Conservation (phyloP, 1,140 invertebrate species). For the Asobara japonica region DNA sequence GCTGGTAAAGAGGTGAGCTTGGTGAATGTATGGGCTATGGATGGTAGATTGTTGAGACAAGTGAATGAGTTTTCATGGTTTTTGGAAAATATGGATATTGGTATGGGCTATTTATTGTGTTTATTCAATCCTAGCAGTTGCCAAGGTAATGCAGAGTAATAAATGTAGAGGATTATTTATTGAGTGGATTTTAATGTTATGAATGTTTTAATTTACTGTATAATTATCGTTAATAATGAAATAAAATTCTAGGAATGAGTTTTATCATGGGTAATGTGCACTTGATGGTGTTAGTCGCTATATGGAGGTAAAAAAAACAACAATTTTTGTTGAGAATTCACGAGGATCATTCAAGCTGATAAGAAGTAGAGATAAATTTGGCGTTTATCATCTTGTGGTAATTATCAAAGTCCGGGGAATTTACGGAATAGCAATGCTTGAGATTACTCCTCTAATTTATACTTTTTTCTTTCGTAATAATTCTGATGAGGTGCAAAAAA, state of each 20-base stretch:
- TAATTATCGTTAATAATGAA: background rate
- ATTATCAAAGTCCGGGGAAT: too few species aligned
- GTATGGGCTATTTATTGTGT: background rate
- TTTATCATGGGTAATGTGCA: background rate
- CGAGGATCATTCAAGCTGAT: too few species aligned
- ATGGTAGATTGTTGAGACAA: background rate
- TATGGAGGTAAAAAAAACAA: too few species aligned
- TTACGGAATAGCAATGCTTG: too few species aligned
- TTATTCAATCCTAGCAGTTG: background rate
- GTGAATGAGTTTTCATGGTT: background rate
- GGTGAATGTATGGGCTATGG: slow-evolving; percentile 34
- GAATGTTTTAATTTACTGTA: background rate
- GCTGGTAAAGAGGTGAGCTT: slow-evolving; percentile 46
- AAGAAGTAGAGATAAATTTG: too few species aligned
- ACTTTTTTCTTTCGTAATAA: too few species aligned
- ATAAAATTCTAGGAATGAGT: background rate
- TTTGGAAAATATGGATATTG: background rate
- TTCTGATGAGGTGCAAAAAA: too few species aligned
- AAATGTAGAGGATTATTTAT: background rate
- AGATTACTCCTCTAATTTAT: too few species aligned
- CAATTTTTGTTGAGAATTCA: too few species aligned
- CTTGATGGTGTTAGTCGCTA: too few species aligned
- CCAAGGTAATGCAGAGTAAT: background rate
- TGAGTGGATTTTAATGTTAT: background rate
- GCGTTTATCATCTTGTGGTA: too few species aligned